phyloP scores from a whole-genome alignment of 2,888 invertebrate genomes.

The Epinotia brunnichana region DNA sequence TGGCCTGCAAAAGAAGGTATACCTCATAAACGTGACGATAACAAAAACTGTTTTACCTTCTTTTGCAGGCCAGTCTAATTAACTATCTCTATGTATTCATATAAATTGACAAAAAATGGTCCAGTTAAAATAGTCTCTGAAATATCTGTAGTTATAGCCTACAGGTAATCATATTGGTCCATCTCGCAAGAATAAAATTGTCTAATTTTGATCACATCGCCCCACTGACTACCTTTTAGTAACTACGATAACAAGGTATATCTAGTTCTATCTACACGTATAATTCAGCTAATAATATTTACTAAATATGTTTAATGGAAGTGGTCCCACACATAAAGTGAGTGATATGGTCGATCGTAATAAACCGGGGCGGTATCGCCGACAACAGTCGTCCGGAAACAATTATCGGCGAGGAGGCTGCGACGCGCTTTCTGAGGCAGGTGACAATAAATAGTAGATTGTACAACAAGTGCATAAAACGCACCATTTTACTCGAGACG shows the following conservation, averaged over 20 bases:
- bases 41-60: too few species aligned
- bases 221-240: neutral
- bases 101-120: too few species aligned
- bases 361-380: conserved; percentile 11
- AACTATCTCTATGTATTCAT: too few species aligned
- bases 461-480: too few species aligned
- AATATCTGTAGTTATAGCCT: neutral
- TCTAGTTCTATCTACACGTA: neutral
- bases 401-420: conserved; percentile 16
- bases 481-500: too few species aligned
- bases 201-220: neutral
- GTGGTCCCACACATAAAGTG: neutral
- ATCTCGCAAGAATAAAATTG: neutral
- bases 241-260: neutral
- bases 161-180: neutral
- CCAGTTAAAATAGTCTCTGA: too few species aligned
- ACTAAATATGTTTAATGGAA: conserved; percentile 9
- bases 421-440: neutral
- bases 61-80: too few species aligned
- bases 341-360: conserved; percentile 21
- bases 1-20: too few species aligned
- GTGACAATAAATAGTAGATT: too few species aligned
- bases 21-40: too few species aligned
- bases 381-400: conserved; percentile 28
- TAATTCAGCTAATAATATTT: neutral